Evolutionary conservation across 2,888 invertebrate species (phyloP).

Genomic region (Orgyia antiqua): DNA sequence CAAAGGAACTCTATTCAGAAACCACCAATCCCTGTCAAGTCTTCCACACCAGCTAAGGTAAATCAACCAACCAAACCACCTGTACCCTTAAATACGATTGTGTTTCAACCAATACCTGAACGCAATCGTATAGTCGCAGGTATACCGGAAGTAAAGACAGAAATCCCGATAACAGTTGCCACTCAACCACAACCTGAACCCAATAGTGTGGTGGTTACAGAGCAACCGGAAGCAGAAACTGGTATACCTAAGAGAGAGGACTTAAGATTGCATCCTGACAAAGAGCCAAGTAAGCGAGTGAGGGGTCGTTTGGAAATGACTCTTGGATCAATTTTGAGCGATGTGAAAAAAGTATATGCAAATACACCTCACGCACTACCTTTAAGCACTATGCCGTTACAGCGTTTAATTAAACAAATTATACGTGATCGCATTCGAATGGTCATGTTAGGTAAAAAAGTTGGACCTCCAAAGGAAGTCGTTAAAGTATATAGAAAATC

Average conservation of each 20-base stretch:
- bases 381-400: slow-evolving; percentile 16
- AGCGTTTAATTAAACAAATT: slow-evolving; percentile 44
- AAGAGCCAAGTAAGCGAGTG: slow-evolving; percentile 36
- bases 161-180: too few species aligned
- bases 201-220: too few species aligned
- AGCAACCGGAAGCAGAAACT: too few species aligned
- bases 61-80: slow-evolving; percentile 27
- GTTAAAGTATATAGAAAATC: slow-evolving; percentile 39
- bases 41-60: slow-evolving; percentile 36
- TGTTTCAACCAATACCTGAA: slow-evolving; percentile 20
- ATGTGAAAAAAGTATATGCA: slow-evolving; percentile 29
- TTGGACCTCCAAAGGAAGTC: slow-evolving; percentile 33
- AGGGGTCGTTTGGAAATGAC: slow-evolving; percentile 56
- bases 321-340: slow-evolving; percentile 50
- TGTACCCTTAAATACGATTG: slow-evolving; percentile 27
- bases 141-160: slow-evolving; percentile 10
- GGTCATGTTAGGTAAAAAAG: slow-evolving; percentile 44
- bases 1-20: slow-evolving; percentile 17
- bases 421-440: slow-evolving; percentile 49
- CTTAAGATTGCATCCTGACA: slow-evolving; percentile 28
- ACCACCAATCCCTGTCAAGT: slow-evolving; percentile 16
- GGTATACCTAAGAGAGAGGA: slow-evolving; percentile 10
- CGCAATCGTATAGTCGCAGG: slow-evolving; percentile 26
- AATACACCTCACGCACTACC: slow-evolving; percentile 9
- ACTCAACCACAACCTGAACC: too few species aligned